Conservation (phyloP, 2,797 vertebrate genomes). For the Ptychadena robeensis region DNA sequence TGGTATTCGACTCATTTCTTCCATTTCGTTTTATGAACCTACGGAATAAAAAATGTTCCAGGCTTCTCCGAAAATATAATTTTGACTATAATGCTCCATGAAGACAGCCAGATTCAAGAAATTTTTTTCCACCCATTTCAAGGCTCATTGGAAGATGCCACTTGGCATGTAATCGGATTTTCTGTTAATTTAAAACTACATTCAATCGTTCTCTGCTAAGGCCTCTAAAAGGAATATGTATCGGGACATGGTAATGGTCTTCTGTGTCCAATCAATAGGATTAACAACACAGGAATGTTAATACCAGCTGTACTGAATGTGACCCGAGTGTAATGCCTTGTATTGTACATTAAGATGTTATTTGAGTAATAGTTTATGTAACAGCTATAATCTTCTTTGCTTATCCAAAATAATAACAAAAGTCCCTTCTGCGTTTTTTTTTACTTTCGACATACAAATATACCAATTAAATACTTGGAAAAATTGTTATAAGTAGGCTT, state of each 20-base stretch:
- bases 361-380: slow-evolving; percentile 12
- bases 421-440: no score
- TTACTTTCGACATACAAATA: no score
- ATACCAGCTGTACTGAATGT: slow-evolving; percentile 8
- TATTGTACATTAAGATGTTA: slow-evolving; percentile 36
- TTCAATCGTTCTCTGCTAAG: slow-evolving; percentile 33
- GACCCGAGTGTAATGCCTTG: background rate
- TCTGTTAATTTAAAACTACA: slow-evolving; percentile 36
- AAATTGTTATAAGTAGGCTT: no score
- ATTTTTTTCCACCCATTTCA: slow-evolving; percentile 12
- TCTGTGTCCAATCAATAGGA: slow-evolving; percentile 53
- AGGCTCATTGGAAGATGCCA: slow-evolving; percentile 28
- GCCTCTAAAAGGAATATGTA: slow-evolving; percentile 42
- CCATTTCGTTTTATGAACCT: slow-evolving; percentile 52
- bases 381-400: background rate
- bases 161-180: slow-evolving; percentile 38
- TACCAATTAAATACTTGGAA: no score
- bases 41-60: slow-evolving; percentile 36
- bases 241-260: slow-evolving; percentile 24
- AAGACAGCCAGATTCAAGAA: slow-evolving; percentile 23
- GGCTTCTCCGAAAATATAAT: slow-evolving; percentile 36
- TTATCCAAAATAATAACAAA: background rate
- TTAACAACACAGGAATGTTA: slow-evolving; percentile 21
- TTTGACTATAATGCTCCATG: slow-evolving; percentile 36
- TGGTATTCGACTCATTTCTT: slow-evolving; percentile 42